phyloP scores from a whole-genome alignment of 2,113 vertebrate species.

The Gymnogyps californianus region DNA sequence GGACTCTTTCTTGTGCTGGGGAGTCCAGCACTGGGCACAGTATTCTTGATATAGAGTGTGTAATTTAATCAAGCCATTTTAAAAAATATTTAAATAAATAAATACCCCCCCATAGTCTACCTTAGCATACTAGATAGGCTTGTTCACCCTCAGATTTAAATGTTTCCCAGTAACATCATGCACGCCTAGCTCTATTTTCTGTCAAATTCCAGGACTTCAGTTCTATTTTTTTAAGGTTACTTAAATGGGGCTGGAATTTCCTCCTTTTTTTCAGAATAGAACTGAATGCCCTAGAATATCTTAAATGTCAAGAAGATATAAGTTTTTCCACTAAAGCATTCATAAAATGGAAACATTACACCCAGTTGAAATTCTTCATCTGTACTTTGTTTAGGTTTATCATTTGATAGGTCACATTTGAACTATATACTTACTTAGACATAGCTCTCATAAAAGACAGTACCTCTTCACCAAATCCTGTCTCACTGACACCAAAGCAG shows the following conservation, averaged over 20 bases:
- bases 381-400: background rate
- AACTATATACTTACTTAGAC: background rate
- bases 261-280: background rate
- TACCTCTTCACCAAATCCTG: background rate
- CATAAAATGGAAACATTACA: background rate
- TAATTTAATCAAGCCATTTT: background rate
- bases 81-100: background rate
- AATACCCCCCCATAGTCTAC: accelerated
- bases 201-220: background rate
- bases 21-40: background rate
- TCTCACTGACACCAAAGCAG: background rate
- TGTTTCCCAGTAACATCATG: background rate
- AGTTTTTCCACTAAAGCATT: background rate
- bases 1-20: background rate
- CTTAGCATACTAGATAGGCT: background rate
- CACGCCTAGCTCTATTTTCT: background rate
- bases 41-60: background rate
- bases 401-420: background rate
- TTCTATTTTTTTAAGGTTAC: background rate
- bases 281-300: background rate
- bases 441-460: background rate
- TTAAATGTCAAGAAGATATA: background rate
- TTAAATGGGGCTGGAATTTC: background rate
- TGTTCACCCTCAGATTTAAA: background rate
- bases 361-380: background rate